Conservation (phyloP, 1,140 invertebrate species). For the Brachionus asplanchnoidis region DNA sequence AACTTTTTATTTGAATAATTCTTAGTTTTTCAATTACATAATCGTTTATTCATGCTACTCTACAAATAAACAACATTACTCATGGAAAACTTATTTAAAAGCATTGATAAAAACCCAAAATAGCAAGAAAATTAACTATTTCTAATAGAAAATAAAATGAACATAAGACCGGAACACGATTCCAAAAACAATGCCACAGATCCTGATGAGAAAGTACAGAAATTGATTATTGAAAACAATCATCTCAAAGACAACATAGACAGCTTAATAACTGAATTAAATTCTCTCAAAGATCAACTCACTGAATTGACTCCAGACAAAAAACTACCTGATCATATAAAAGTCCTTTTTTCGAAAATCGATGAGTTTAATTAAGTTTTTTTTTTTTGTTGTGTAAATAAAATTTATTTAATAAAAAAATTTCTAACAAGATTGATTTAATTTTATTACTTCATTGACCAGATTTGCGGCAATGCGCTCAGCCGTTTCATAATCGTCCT, state of each 20-base stretch:
- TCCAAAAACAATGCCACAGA: slow-evolving; percentile 82
- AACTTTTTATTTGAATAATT: neutral
- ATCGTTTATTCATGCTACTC: neutral
- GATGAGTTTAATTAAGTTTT: neutral
- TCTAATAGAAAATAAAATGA: neutral
- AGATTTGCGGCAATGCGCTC: slow-evolving; percentile 24
- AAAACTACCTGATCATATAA: neutral
- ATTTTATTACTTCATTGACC: slow-evolving; percentile 1
- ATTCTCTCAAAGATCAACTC: slow-evolving; percentile 72
- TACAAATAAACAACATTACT: neutral
- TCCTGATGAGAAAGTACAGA: slow-evolving; percentile 86
- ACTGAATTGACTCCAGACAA: slow-evolving; percentile 60
- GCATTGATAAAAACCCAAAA: neutral
- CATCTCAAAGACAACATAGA: slow-evolving; percentile 83
- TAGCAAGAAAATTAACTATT: neutral
- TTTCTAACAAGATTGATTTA: neutral
- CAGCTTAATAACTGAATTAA: slow-evolving; percentile 82
- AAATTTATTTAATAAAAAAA: neutral
- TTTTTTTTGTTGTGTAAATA: neutral
- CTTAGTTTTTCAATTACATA: neutral
- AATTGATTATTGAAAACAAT: slow-evolving; percentile 84
- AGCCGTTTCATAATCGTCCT: neutral
- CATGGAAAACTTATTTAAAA: neutral
- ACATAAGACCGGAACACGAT: neutral
- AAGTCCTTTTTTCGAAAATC: neutral